Base-by-base conservation (phyloP, 2,797 vertebrate species). In the Xerus rutilus region DNA sequence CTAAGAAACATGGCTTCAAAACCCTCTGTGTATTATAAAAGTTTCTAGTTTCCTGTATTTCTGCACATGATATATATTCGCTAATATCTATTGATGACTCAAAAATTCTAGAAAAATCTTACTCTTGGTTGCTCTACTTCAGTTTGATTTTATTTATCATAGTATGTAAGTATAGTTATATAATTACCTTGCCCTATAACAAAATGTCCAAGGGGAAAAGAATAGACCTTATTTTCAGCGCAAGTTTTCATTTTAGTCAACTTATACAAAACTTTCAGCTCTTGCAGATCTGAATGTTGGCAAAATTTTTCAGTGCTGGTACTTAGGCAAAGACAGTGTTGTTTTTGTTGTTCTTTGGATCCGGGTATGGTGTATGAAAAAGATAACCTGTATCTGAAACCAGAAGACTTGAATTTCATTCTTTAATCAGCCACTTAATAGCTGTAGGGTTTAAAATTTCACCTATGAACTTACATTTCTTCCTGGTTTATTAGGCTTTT, bases 291-390 rank as follows among this genome's bases (percentile, higher is more conserved):
- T 17, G 7, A 85, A 49, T 0, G 1, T 25, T 25, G 39, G 43
- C 59, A 17, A 28, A 65, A 21, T 7, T 39, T 32, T 13, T 32
- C 62, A 25, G 20, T 47, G 43, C 21, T 43, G 45, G 5, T 20
- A 4, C 9, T 23, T 52, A 45, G 0, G 45, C 3, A 2, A 21
- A 10, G 7, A n/a, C 43, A 35, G 9, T 0, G 13, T 45, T 32
- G 4, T 57, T 12, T n/a, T 62, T 30, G 11, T 47, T 5, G 7
- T 47, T 47, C 39, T 62, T 47, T 17, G 17, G 11, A 32, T 30
- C 8, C 18, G 8, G 8, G 1, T 82, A 2, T 12, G 21, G 13
- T 70, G 25, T 54, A 4, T 45, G 67, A 13, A 3, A 86, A 49
- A 85, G 39, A 89, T 8, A 86, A 30, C 3, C 1, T n/a, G 4